A percentile compares a stretch with the other conserved stretches of the same genome.
These are phyloP conservation scores for Thereva unica DNA, from an alignment of 2,888 invertebrate species.

Conservation along the genomic window DNA sequence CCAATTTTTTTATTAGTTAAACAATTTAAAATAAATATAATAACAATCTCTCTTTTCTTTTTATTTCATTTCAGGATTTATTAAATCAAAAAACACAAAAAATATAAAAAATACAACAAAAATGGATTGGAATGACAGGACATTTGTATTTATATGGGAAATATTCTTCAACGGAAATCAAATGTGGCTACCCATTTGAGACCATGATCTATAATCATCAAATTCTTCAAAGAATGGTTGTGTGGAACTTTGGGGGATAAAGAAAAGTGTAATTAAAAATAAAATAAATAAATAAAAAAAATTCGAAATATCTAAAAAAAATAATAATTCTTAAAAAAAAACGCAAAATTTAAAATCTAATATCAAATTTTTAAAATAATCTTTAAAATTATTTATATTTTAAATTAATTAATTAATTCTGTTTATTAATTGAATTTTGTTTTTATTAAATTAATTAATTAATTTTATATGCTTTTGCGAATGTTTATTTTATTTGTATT, in stretches of 20 bases:
- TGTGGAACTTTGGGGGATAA: slow-evolving; percentile 26
- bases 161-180: slow-evolving; percentile 49
- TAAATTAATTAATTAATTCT: too few relatives aligned
- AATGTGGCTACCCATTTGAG: slow-evolving; percentile 58
- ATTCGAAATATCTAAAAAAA: too few relatives aligned
- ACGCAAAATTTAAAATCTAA: too few relatives aligned
- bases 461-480: too few relatives aligned
- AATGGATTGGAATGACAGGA: slow-evolving; percentile 58
- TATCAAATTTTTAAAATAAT: too few relatives aligned
- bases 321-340: too few relatives aligned
- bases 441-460: too few relatives aligned
- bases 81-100: background rate
- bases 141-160: slow-evolving; percentile 54
- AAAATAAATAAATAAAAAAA: slow-evolving; percentile 4
- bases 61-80: background rate
- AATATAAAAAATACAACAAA: slow-evolving; percentile 43
- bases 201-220: slow-evolving; percentile 41
- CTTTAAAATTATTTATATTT: too few relatives aligned
- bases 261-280: slow-evolving; percentile 31
- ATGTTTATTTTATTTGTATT: too few relatives aligned
- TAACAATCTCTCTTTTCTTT: background rate
- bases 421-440: too few relatives aligned
- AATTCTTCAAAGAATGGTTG: slow-evolving; percentile 12
- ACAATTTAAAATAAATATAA: too few relatives aligned
- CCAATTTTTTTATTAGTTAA: too few relatives aligned